Conservation (phyloP, 1,140 invertebrate genomes). For the Calycopis cecrops region DNA sequence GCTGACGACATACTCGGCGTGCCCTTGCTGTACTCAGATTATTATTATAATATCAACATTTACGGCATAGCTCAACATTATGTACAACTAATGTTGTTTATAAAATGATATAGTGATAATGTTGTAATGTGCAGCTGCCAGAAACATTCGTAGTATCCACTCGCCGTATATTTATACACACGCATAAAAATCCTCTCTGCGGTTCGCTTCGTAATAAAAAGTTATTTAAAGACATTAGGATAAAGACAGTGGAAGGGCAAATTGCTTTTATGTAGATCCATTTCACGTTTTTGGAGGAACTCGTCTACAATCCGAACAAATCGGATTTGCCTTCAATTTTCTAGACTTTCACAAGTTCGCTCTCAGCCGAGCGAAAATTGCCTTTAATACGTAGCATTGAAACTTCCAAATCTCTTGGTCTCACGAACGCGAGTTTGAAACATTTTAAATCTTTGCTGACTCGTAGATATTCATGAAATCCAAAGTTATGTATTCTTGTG, state of each 20-base stretch:
- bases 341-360: slow-evolving; percentile 52
- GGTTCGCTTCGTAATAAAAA: neutral
- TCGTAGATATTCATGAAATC: neutral
- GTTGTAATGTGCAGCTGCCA: no score
- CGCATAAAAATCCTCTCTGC: no score
- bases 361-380: slow-evolving; percentile 40
- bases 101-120: no score
- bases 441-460: slow-evolving; percentile 39
- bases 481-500: no score
- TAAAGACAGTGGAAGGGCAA: slow-evolving; percentile 17
- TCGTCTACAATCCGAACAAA: slow-evolving; percentile 48
- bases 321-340: slow-evolving; percentile 69
- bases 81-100: no score
- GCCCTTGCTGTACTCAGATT: no score
- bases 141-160: no score
- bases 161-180: no score
- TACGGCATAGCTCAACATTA: no score
- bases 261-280: slow-evolving; percentile 30
- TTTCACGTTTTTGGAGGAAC: slow-evolving; percentile 44
- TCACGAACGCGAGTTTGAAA: slow-evolving; percentile 38
- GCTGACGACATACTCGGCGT: no score
- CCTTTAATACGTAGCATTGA: slow-evolving; percentile 46
- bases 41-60: no score
- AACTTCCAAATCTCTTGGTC: slow-evolving; percentile 36
- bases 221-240: slow-evolving; percentile 8